Evolutionary conservation across 2,113 vertebrate genomes (phyloP).

Genomic region (Cygnus atratus): DNA sequence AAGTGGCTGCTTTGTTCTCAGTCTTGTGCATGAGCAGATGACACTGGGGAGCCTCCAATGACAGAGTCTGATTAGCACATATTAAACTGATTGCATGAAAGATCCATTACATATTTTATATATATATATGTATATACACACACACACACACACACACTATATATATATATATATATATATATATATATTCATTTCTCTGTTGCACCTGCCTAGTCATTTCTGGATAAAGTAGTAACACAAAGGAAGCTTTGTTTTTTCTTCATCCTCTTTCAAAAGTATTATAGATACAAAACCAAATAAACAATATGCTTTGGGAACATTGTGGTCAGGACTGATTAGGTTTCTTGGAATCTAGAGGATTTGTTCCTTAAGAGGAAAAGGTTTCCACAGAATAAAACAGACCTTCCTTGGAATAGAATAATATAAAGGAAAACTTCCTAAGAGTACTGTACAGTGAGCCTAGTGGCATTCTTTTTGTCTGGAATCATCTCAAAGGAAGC

Average conservation of each 20-base stretch:
- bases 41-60: background rate
- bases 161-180: no score
- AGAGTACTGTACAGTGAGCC: background rate
- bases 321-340: background rate
- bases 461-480: background rate
- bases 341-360: background rate
- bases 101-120: background rate
- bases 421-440: background rate
- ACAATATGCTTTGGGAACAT: background rate
- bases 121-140: no score
- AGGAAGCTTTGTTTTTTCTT: background rate
- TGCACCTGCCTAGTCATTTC: background rate
- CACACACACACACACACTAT: no score
- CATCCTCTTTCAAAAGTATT: background rate
- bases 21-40: background rate
- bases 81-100: background rate
- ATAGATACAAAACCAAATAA: background rate
- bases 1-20: background rate
- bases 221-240: background rate
- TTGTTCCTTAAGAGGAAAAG: background rate
- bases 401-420: background rate
- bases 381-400: background rate
- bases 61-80: background rate
- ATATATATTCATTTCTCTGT: background rate
- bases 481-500: background rate